phyloP scores from a whole-genome alignment of 2,888 invertebrate genomes.

The Cantharis rustica region DNA sequence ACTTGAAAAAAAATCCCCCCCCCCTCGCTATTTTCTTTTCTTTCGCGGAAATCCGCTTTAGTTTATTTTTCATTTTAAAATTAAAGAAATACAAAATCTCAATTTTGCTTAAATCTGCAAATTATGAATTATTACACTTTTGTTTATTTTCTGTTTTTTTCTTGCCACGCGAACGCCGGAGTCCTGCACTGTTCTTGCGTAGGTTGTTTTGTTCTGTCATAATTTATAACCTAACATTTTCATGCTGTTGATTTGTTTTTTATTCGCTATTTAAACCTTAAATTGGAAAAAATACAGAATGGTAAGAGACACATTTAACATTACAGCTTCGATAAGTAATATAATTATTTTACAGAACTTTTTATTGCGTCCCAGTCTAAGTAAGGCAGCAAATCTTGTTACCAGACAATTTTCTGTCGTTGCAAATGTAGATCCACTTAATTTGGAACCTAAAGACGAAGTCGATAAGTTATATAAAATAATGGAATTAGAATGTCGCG shows the following conservation, averaged over 20 bases:
- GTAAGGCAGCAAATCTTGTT: background rate
- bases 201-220: no score
- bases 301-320: background rate
- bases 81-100: no score
- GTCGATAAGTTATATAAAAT: constrained; percentile 80
- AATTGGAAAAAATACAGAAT: background rate
- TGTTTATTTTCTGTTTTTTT: no score
- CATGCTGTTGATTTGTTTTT: background rate
- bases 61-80: no score
- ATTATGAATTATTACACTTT: no score
- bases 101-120: no score
- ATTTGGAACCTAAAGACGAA: constrained; percentile 47
- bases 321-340: background rate
- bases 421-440: background rate
- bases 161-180: no score
- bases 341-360: background rate
- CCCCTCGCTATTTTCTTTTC: no score
- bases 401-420: background rate
- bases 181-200: no score
- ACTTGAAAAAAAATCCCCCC: no score
- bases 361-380: background rate
- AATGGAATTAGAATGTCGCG: constrained; percentile 84
- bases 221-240: background rate
- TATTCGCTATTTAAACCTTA: background rate
- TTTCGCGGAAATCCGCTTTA: no score